Conservation (phyloP, 2,797 vertebrate species). For the Acomys russatus region DNA sequence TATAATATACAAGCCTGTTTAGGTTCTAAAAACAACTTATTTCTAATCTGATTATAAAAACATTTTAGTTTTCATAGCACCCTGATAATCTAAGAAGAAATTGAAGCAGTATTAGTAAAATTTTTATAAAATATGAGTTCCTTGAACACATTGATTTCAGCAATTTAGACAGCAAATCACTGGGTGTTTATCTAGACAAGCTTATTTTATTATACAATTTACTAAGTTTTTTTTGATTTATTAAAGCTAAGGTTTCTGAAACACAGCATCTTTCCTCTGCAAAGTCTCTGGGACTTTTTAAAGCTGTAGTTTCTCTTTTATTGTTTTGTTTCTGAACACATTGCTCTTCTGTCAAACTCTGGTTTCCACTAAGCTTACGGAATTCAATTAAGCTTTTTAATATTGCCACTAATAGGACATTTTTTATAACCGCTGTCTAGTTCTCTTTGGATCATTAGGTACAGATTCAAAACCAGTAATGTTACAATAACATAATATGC, state of each 20-base stretch:
- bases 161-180: slow-evolving; percentile 24
- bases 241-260: slow-evolving; percentile 47
- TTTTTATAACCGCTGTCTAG: slow-evolving; percentile 16
- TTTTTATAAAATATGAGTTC: slow-evolving; percentile 15
- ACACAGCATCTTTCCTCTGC: slow-evolving; percentile 20
- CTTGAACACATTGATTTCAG: not conserved
- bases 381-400: slow-evolving; percentile 41
- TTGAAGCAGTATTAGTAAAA: not conserved
- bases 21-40: not conserved
- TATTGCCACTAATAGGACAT: not conserved
- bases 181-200: not conserved
- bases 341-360: slow-evolving; percentile 32
- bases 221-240: slow-evolving; percentile 16
- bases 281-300: slow-evolving; percentile 7
- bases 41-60: not conserved
- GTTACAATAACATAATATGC: not conserved
- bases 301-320: slow-evolving; percentile 16
- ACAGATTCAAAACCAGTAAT: slow-evolving; percentile 31
- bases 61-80: slow-evolving; percentile 28
- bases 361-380: slow-evolving; percentile 16
- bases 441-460: slow-evolving; percentile 26
- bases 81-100: not conserved
- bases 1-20: not conserved
- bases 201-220: not conserved
- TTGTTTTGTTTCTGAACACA: slow-evolving; percentile 10